Conservation (phyloP, 2,888 invertebrate species). For the Eristalis intricaria region DNA sequence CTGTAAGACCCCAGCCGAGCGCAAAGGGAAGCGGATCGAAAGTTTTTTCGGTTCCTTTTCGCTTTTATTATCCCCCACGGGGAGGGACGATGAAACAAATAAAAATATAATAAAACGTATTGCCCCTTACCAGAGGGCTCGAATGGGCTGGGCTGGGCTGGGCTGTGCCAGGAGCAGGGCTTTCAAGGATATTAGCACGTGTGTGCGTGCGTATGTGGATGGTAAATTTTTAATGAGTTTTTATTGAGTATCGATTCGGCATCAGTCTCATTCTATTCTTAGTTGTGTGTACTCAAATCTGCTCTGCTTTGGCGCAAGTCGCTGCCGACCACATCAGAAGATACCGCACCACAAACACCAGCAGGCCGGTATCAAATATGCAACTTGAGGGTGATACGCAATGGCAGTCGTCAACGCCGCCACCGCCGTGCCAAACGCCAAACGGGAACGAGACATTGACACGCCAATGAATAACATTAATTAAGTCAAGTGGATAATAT, state of each 20-base stretch:
- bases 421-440: background rate
- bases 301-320: background rate
- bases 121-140: background rate
- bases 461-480: slow-evolving; percentile 54
- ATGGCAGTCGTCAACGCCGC: background rate
- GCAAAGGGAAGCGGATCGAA: slow-evolving; percentile 40
- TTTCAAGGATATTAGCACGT: slow-evolving; percentile 13
- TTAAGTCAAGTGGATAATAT: slow-evolving; percentile 61
- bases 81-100: slow-evolving; percentile 28
- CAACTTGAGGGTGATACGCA: slow-evolving; percentile 4
- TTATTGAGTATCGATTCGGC: slow-evolving; percentile 43
- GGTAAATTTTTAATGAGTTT: slow-evolving; percentile 52
- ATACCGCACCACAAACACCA: slow-evolving; percentile 5
- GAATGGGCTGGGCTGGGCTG: too few species aligned
- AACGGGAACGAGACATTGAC: slow-evolving; percentile 11
- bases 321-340: background rate
- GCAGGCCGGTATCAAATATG: slow-evolving; percentile 25
- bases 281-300: slow-evolving; percentile 14
- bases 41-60: slow-evolving; percentile 9
- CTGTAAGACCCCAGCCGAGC: background rate
- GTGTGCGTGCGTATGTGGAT: slow-evolving; percentile 10
- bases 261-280: background rate
- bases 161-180: background rate
- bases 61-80: slow-evolving; percentile 44
- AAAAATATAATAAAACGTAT: slow-evolving; percentile 35